Conservation (phyloP, 1,140 invertebrate genomes). For the Palaemon carinicauda region DNA sequence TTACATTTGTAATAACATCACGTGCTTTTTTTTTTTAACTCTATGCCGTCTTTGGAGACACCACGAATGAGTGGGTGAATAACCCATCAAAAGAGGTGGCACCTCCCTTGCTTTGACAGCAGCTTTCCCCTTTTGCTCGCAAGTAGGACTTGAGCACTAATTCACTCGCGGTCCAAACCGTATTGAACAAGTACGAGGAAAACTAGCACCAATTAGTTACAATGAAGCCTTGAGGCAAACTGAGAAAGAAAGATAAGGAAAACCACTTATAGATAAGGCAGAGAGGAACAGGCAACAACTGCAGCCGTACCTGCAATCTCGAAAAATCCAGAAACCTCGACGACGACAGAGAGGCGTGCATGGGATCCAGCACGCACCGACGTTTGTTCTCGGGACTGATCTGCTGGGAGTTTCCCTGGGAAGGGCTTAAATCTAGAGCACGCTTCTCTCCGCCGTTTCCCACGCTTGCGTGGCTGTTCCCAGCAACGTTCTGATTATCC, state of each 20-base stretch:
- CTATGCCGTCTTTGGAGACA: too few species aligned
- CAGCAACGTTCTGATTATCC: background rate
- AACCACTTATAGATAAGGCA: background rate
- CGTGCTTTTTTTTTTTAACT: too few species aligned
- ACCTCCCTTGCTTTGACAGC: too few species aligned
- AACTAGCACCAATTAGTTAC: too few species aligned
- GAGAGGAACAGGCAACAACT: background rate
- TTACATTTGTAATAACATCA: too few species aligned
- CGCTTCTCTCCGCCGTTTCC: conserved; percentile 44
- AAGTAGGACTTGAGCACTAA: too few species aligned
- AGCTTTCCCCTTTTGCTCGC: too few species aligned
- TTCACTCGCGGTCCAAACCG: too few species aligned
- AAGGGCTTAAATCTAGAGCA: conserved; percentile 36
- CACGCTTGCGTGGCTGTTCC: background rate
- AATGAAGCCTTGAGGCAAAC: background rate
- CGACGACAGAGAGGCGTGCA: conserved; percentile 38
- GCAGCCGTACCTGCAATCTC: background rate
- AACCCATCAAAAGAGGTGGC: too few species aligned
- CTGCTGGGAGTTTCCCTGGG: background rate
- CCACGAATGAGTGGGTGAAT: too few species aligned
- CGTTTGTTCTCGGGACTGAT: conserved; percentile 45
- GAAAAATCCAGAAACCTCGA: conserved; percentile 21
- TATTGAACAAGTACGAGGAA: too few species aligned
- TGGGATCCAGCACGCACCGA: conserved; percentile 37
- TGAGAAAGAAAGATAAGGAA: background rate